A percentile compares a stretch with the other conserved stretches of the same genome.
phyloP scores from a whole-genome alignment of 2,797 vertebrate genomes.

The Diceros bicornis region DNA sequence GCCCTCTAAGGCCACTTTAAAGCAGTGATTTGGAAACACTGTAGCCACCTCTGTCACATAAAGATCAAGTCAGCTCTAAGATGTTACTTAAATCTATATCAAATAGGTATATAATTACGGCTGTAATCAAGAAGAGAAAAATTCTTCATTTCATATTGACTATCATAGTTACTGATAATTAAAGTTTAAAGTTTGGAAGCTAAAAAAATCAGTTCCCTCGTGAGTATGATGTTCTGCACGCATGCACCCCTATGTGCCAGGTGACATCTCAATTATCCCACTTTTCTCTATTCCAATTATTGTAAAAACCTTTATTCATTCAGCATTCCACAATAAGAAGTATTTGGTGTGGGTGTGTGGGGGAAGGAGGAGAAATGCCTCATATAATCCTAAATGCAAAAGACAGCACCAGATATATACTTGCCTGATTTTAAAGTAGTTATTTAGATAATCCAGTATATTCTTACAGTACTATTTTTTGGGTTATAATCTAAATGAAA shows the following conservation, averaged over 20 bases:
- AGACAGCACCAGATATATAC: not conserved
- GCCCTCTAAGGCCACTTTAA: conserved; percentile 18
- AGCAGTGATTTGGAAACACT: conserved; percentile 3
- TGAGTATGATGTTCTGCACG: not conserved
- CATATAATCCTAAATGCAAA: not conserved
- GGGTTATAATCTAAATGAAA: not conserved
- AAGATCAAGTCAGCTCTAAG: not conserved
- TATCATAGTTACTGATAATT: not conserved
- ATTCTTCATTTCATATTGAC: conserved; percentile 16
- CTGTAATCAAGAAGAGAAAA: not conserved
- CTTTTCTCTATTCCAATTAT: not conserved
- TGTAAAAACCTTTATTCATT: not conserved
- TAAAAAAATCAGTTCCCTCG: not conserved
- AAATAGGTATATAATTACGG: not conserved
- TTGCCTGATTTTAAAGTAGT: not conserved
- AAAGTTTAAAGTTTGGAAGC: conserved; percentile 1
- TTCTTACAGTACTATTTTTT: not conserved
- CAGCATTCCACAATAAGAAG: not conserved
- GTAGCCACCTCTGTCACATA: not conserved
- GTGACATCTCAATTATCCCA: not conserved
- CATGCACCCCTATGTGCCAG: not conserved
- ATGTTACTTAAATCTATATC: not conserved
- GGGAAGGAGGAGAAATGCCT: not conserved
- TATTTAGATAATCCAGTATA: conserved; percentile 21
- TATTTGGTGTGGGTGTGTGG: not conserved